A percentile compares a stretch with the other conserved stretches of the same genome.
Conservation (phyloP, 2,113 vertebrate species). For the Pelodiscus sinensis region DNA sequence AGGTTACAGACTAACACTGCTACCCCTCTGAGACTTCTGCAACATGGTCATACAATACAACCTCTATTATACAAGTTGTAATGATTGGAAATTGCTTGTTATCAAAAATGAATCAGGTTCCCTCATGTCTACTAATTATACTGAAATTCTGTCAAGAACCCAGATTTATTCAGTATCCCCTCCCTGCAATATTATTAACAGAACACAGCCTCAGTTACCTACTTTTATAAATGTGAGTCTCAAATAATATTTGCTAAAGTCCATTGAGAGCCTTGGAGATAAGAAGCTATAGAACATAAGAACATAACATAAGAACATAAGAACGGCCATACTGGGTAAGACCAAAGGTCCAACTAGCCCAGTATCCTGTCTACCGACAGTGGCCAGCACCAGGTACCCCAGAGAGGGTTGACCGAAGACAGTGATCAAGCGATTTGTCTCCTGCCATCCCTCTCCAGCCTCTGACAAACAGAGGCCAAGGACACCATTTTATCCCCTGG, state of each 20-base stretch:
- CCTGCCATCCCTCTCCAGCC: too few relatives aligned
- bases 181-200: neutral
- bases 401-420: too few relatives aligned
- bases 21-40: neutral
- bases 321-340: too few relatives aligned
- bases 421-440: too few relatives aligned
- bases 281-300: accelerated
- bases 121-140: neutral
- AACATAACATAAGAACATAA: too few relatives aligned
- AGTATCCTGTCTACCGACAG: too few relatives aligned
- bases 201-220: neutral
- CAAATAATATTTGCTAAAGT: neutral
- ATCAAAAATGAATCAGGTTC: neutral
- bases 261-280: neutral
- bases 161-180: neutral
- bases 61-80: neutral
- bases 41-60: neutral
- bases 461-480: too few relatives aligned
- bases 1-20: too few relatives aligned
- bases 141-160: neutral
- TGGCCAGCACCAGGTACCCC: too few relatives aligned
- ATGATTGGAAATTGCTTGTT: neutral
- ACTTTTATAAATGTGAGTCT: neutral
- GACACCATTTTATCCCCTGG: too few relatives aligned
- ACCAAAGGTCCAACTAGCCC: too few relatives aligned